Evolutionary conservation across 2,113 vertebrate genomes (phyloP), one percentile per base, ranked within the genome.

Genomic region (Galemys pyrenaicus): DNA sequence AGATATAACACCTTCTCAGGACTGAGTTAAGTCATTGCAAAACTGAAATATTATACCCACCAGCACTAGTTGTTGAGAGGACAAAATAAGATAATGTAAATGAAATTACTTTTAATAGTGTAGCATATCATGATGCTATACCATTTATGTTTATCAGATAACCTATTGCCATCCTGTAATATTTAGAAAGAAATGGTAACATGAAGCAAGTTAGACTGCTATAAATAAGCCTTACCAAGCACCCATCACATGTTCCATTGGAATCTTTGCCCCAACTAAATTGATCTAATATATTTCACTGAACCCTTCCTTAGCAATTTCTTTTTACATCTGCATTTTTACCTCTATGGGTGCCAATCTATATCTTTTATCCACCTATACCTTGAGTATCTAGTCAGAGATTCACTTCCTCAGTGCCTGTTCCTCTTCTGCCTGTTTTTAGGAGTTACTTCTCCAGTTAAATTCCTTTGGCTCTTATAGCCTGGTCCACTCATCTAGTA

Each of bases 51-150:
- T 92, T 58, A 84, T 22, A 92, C 3, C 46, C n/a, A 81, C 20
- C 26, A 32, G 60, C 1, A 75, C 41, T 65, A 88, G 46, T 30
- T 83, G 17, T 28, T 80, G 24, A 41, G 30, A 94, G 35, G 24
- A 87, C 54, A 94, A 91, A 90, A 49, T 51, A 68, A 89, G 51
- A 90, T 64, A 90, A 91, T 15, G 17, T 64, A 79, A 68, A 9
- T 67, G 32, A 94, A 93, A 89, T 37, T 86, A 86, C 5, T 94
- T 74, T 88, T 56, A 49, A 86, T 22, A 74, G 5, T 77, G n/a
- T 35, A 62, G 56, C 32, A 73, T 78, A 20, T 94, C 41, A 65
- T 28, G 94, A 30, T 37, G 54, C 20, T 56, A 22, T 32, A 91
- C 56, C 54, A 78, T 64, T 65, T 83, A 49, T 87, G 54, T 87